Base-by-base conservation (phyloP, 2,797 vertebrate genomes). In the Lepilemur septentrionalis region DNA sequence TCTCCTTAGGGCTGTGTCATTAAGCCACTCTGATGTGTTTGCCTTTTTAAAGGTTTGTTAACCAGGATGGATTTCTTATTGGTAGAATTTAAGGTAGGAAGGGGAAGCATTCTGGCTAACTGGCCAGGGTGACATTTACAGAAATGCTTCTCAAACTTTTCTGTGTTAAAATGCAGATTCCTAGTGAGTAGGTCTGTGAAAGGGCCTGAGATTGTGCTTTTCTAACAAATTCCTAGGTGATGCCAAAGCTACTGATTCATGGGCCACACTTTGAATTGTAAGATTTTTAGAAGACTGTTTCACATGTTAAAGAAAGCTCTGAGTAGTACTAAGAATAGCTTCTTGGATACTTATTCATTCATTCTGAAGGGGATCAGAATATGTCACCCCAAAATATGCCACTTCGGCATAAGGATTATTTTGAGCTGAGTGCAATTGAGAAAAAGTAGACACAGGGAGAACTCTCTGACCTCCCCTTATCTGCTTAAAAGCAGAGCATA, bases 11-110 rank as follows among this genome's bases (percentile, higher is more conserved):
- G 17, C 22, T 90, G 73, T 61, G 12, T 76, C 43, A 41, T 95
- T 93, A 93, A 96, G 30, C 67, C 46, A 59, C 67, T 72, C 57
- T 69, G 95, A 55, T 67, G n/a, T n/a, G 50, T 57, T 59, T 81
- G 28, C 41, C 78, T 76, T 91, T 92, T 85, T 50, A 95, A 94
- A 69, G 78, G 59, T 48, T 73, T 93, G 69, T 92, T 94, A 75
- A 61, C 9, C 41, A 86, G 63, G 10, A 15, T 65, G 70, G 41
- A 86, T 70, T 95, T 91, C 41, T 78, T 25, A 84, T 8, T 48
- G 63, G 69, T 65, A 61, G 61, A 61, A 46, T 81, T 96, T 96
- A 41, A 72, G 52, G 43, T 1, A 5, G 41, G 83, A 67, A n/a
- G 4, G 46, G 38, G 52, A 75, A 82, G 46, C 15, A 4, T 25